These are phyloP conservation scores for Aphelocoma coerulescens DNA, from an alignment of 2,113 vertebrate genomes.

Conservation along the genomic window DNA sequence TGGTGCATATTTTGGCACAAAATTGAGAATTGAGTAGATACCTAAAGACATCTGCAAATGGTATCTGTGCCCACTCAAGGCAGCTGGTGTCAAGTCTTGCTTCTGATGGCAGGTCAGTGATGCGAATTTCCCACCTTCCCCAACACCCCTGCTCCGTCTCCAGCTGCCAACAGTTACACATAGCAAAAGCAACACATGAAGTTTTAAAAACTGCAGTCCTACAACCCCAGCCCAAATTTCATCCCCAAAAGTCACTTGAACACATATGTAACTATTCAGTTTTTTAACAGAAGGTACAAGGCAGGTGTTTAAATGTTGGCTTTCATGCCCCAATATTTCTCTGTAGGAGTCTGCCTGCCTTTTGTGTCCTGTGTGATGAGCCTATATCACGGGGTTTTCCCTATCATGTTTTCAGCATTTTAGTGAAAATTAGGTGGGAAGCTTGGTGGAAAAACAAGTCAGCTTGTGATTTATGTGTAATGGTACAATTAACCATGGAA, in stretches of 20 bases:
- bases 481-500: neutral
- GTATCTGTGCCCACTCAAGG: neutral
- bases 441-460: neutral
- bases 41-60: neutral
- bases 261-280: neutral
- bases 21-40: neutral
- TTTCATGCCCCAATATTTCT: neutral
- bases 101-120: neutral
- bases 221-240: neutral
- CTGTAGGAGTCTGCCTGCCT: neutral
- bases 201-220: neutral
- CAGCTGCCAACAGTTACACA: neutral
- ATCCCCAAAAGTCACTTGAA: neutral
- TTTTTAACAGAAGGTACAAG: neutral
- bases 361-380: neutral
- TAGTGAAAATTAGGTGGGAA: neutral
- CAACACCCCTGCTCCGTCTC: neutral
- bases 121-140: neutral
- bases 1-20: constrained; percentile 54
- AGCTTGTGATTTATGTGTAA: neutral
- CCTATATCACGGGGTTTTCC: accelerated
- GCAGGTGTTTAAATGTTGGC: neutral
- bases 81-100: neutral
- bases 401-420: neutral
- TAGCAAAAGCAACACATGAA: neutral